phyloP scores from a whole-genome alignment of 2,888 invertebrate species.

The Zygothrica quintamaculata region DNA sequence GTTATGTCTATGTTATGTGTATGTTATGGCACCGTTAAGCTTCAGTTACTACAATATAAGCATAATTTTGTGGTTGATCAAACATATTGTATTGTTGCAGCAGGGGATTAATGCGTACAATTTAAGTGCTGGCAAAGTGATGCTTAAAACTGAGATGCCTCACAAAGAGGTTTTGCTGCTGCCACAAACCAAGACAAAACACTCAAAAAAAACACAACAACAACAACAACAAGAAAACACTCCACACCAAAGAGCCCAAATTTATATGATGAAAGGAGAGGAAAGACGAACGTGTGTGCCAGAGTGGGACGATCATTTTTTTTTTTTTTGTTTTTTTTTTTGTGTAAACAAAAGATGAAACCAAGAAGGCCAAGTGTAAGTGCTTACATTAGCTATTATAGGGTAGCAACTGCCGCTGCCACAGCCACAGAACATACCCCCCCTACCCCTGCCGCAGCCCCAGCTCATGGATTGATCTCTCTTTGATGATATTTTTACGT shows the following conservation, averaged over 20 bases:
- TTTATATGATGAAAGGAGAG: neutral
- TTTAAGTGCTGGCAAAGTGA: constrained; percentile 22
- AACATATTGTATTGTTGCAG: too few species aligned
- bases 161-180: constrained; percentile 31
- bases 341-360: constrained; percentile 66
- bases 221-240: too few species aligned
- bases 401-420: constrained; percentile 42
- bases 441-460: neutral
- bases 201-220: constrained; percentile 24
- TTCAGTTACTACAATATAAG: too few species aligned
- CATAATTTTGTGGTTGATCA: too few species aligned
- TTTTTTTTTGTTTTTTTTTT: too few species aligned
- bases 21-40: too few species aligned
- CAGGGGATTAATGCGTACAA: too few species aligned
- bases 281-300: constrained; percentile 5
- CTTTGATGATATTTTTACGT: constrained; percentile 63
- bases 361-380: constrained; percentile 53
- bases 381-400: constrained; percentile 71
- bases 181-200: constrained; percentile 12
- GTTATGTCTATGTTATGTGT: too few species aligned
- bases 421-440: constrained; percentile 3
- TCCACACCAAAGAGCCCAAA: constrained; percentile 17
- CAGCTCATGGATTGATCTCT: constrained; percentile 45
- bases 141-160: constrained; percentile 23
- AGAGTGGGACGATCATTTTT: constrained; percentile 52